These are phyloP conservation scores for Perccottus glenii DNA, from an alignment of 2,113 vertebrate species.

Conservation along the genomic window DNA sequence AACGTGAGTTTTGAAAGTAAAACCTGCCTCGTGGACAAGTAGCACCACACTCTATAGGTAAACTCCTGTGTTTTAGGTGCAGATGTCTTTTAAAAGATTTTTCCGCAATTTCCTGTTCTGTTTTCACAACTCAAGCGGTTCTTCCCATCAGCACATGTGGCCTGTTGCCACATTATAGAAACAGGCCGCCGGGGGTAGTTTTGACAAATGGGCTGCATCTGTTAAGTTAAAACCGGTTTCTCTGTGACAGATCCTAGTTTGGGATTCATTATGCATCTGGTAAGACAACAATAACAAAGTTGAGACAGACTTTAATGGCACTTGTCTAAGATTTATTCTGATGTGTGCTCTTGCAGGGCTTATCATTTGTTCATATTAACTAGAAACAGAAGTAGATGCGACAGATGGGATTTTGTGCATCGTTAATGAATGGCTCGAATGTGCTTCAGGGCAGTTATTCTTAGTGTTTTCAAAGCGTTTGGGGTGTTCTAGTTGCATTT, in stretches of 20 bases:
- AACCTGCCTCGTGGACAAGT: background rate
- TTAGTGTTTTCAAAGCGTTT: slow-evolving; percentile 17
- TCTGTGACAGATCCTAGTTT: slow-evolving; percentile 8
- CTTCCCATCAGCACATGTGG: slow-evolving; percentile 73
- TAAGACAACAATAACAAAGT: background rate
- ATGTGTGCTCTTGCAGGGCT: slow-evolving; percentile 3
- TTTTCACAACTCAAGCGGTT: slow-evolving; percentile 76
- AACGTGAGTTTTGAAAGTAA: slow-evolving; percentile 16
- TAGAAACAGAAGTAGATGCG: slow-evolving; percentile 5
- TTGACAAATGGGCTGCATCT: slow-evolving; percentile 33
- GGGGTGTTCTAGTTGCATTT: slow-evolving; percentile 4
- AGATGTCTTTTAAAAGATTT: slow-evolving; percentile 49
- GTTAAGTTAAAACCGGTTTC: slow-evolving; percentile 15
- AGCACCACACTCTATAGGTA: slow-evolving; percentile 1
- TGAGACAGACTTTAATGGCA: background rate
- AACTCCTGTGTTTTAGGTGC: slow-evolving; percentile 37
- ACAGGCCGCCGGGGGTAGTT: slow-evolving; percentile 37
- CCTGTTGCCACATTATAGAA: slow-evolving; percentile 73
- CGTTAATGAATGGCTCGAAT: slow-evolving; percentile 9
- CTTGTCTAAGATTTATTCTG: slow-evolving; percentile 13
- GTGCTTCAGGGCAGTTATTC: background rate
- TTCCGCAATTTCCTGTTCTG: slow-evolving; percentile 80
- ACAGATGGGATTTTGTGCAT: background rate
- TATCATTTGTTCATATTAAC: slow-evolving; percentile 13
- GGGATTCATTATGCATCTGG: slow-evolving; percentile 6